Conservation (phyloP, 2,797 vertebrate species). For the Tangara arthus region DNA sequence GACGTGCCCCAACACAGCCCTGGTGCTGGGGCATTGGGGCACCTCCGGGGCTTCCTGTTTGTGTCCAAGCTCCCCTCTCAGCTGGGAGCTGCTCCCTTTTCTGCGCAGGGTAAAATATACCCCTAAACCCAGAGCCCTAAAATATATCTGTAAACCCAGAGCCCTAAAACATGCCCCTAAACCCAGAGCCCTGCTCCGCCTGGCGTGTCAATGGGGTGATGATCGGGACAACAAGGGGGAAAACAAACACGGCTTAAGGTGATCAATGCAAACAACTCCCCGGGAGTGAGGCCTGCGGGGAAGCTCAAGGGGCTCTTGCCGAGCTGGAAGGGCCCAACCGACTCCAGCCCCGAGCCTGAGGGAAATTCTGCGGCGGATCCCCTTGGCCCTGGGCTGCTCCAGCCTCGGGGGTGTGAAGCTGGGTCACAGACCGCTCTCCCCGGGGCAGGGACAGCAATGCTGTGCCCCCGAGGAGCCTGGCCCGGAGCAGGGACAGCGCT, state of each 20-base stretch:
- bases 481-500: neutral
- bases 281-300: neutral
- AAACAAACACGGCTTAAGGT: rapidly evolving
- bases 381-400: neutral
- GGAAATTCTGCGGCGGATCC: neutral
- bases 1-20: neutral
- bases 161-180: neutral
- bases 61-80: rapidly evolving
- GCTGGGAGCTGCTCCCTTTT: neutral
- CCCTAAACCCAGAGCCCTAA: neutral
- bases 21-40: rapidly evolving
- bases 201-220: neutral
- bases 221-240: neutral
- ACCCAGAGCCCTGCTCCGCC: rapidly evolving
- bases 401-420: neutral
- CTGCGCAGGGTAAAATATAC: neutral
- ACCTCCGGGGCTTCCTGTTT: neutral
- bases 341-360: rapidly evolving
- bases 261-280: too few relatives aligned
- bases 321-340: neutral
- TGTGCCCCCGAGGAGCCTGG: neutral
- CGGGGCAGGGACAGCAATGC: neutral
- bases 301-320: neutral
- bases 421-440: too few relatives aligned
- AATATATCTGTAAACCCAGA: too few relatives aligned